Evolutionary conservation across 1,140 invertebrate species (phyloP), one percentile per base, ranked within the genome.

Genomic region (Daktulosphaira vitifoliae): DNA sequence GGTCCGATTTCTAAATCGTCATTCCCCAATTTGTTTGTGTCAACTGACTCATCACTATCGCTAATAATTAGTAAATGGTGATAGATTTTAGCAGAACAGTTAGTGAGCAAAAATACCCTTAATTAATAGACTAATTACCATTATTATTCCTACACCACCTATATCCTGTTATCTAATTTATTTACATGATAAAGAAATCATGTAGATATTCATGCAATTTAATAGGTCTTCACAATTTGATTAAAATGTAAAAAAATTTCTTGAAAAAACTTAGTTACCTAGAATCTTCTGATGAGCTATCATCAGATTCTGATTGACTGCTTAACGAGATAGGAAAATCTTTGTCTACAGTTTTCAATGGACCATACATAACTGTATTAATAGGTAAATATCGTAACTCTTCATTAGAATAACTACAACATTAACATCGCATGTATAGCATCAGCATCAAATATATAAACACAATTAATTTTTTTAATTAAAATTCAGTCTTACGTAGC

Each of bases 281-380:
- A 51, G 79, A 80, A 53, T 80, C 80, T 67, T 81, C 81, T 2
- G 80, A 82, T 2, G 76, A 76, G 50, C 78, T 80, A 69, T 79
- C 78, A 54, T 72, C 74, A 66, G 71, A 74, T 67, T 74, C 73
- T 11, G 74, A 74, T 50, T 66, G 66, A 22, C 53, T 66, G 23
- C 59, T 66, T 8, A 54, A 54, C 15, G 39, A 53, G 25, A 54
- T 46, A 56, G 51, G 33, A 56, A 66, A 66, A 5, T 44, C 44
- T 39, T 52, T 65, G 37, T 65, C 62, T 15, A 65, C 29, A 15
- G 78, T 77, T 52, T 78, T 79, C 68, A 82, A 78, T 15, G 88
- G 86, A 67, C 88, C 85, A 70, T 88, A 87, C 49, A 93, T 71
- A 54, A 90, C 89, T 8, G 93, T 96, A 73, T 95, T 96, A 15